Evolutionary conservation across 1,140 invertebrate species (phyloP), one percentile per base, ranked within the genome.

Genomic region (Arion vulgaris): DNA sequence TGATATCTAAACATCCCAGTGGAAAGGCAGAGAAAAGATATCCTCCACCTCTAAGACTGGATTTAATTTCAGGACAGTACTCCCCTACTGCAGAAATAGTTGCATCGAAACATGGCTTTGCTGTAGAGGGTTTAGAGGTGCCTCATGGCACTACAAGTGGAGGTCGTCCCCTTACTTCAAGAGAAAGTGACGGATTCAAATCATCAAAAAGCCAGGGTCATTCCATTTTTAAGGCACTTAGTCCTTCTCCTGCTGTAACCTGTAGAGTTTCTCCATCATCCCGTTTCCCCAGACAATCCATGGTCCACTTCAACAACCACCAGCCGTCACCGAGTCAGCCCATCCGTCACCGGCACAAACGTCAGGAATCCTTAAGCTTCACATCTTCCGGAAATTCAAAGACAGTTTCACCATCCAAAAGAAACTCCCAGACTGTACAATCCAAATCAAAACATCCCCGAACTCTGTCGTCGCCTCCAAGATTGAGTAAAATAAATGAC

Each of bases 51-150:
- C 32, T 78, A 36, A 39, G 57, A 17, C 23, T 78, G 19, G 53
- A 78, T 45, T 39, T 78, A 15, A 17, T 77, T 11, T 34, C 74
- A 1, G 26, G 49, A 39, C 76, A 53, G 38, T 32, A 45, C 17
- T 78, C 76, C 17, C 76, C 76, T n/a, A 78, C 76, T 28, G 5
- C 76, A 45, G 76, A 78, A n/a, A 41, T 78, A n/a, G 76, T 78
- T 9, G 76, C 76, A 1, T 13, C 51, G 13, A 53, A 78, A 34
- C 76, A 78, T 41, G 76, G 76, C 28, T 78, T 78, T n/a, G 57
- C 51, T 5, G 41, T 78, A 13, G 76, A 62, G n/a, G 76, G 76
- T 7, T 28, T 78, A n/a, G 76, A 78, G 17, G 76, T 78, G 23
- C 76, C 75, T 9, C 57, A 77, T 66, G 32, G 13, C 19, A 1